phyloP scores from a whole-genome alignment of 2,113 vertebrate species.

The Circaetus cinerascens region DNA sequence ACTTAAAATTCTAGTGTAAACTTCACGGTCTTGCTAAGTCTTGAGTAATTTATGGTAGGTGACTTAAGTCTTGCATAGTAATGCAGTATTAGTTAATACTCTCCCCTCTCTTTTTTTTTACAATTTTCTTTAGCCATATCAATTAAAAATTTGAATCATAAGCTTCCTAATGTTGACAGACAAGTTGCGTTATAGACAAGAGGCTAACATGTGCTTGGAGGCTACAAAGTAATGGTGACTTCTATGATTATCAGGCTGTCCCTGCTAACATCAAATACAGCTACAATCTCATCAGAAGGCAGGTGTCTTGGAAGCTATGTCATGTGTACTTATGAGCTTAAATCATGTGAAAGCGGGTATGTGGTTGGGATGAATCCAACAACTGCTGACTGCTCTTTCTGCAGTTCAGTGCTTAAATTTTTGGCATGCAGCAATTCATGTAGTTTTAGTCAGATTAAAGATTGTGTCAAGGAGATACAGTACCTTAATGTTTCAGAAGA shows the following conservation, averaged over 20 bases:
- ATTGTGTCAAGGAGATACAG: neutral
- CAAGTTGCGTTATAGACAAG: fast-evolving
- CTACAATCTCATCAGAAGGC: neutral
- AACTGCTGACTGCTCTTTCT: neutral
- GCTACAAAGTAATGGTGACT: neutral
- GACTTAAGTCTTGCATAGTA: neutral
- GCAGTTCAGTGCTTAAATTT: neutral
- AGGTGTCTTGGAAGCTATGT: neutral
- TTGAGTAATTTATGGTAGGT: neutral
- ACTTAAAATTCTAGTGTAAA: neutral
- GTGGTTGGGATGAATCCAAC: neutral
- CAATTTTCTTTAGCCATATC: neutral
- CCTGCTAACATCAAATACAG: neutral
- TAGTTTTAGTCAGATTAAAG: neutral
- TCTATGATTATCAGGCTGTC: neutral
- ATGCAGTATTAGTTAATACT: neutral
- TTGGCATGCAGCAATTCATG: neutral
- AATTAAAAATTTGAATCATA: neutral
- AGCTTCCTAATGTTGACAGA: neutral
- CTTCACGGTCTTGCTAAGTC: neutral
- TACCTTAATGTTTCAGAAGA: neutral
- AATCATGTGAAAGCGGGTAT: neutral
- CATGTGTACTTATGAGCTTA: neutral
- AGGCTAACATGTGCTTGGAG: neutral
- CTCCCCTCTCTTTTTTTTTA: neutral